A percentile compares a stretch with the other conserved stretches of the same genome.
phyloP scores from a whole-genome alignment of 2,888 invertebrate species.

The Xylocampa areola region DNA sequence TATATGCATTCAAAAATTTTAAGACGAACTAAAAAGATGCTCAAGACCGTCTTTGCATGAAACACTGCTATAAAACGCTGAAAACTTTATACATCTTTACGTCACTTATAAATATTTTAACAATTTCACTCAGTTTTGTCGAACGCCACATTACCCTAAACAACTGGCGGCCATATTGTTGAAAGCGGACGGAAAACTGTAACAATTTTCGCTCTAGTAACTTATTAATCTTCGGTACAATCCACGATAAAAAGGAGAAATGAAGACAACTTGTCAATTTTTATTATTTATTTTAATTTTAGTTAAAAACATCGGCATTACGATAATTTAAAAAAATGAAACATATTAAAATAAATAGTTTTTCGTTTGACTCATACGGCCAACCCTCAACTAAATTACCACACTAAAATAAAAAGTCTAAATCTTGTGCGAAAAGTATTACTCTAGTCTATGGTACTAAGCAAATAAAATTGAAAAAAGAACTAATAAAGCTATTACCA shows the following conservation, averaged over 20 bases:
- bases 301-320: conserved; percentile 8
- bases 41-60: conserved; percentile 80
- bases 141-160: conserved; percentile 90
- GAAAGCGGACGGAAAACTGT: conserved; percentile 84
- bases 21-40: conserved; percentile 81
- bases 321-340: conserved; percentile 26
- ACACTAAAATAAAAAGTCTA: conserved; percentile 24
- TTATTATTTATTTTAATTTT: conserved; percentile 26
- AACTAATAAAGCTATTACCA: too few species aligned
- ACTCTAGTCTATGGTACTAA: conserved; percentile 49
- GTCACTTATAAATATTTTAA: conserved; percentile 85
- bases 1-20: conserved; percentile 83
- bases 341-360: conserved; percentile 39
- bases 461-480: background rate
- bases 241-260: conserved; percentile 9
- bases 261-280: conserved; percentile 21
- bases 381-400: conserved; percentile 50
- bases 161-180: conserved; percentile 90
- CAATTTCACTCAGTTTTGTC: conserved; percentile 88
- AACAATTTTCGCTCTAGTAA: conserved; percentile 67
- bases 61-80: conserved; percentile 88
- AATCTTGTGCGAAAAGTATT: conserved; percentile 4
- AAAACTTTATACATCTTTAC: conserved; percentile 87
- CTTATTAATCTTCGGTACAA: conserved; percentile 44
- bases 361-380: conserved; percentile 54